These are phyloP conservation scores for Tinamus guttatus DNA, from an alignment of 2,113 vertebrate species.

Conservation along the genomic window DNA sequence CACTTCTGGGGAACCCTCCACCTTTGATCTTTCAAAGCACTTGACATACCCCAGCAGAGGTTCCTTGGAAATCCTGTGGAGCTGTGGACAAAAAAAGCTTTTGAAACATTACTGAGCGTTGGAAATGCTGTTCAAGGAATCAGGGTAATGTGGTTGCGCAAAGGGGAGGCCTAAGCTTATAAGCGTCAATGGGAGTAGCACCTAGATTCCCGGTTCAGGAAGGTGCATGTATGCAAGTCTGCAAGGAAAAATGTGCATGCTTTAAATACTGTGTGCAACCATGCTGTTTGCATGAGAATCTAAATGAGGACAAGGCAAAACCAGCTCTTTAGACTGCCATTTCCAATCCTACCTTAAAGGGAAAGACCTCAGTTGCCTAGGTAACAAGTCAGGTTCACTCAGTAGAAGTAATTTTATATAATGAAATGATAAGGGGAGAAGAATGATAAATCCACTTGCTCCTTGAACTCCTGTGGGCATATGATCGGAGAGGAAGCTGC, in stretches of 20 bases:
- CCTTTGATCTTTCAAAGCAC: neutral
- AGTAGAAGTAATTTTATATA: neutral
- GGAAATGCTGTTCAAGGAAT: neutral
- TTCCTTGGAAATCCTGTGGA: neutral
- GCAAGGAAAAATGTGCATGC: neutral
- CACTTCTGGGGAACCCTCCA: neutral
- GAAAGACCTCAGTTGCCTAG: neutral
- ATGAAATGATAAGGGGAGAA: neutral
- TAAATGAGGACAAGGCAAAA: neutral
- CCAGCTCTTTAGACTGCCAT: neutral
- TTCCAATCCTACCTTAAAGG: neutral
- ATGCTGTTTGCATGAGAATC: neutral
- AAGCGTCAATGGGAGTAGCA: neutral
- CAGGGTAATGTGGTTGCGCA: neutral
- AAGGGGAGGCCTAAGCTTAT: neutral
- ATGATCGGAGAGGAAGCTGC: neutral
- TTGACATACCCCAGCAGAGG: neutral
- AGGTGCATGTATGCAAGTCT: neutral
- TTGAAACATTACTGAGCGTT: neutral
- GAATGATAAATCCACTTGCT: neutral
- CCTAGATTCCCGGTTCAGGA: neutral
- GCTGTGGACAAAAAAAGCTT: neutral
- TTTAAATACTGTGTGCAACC: neutral
- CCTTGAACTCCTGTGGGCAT: neutral
- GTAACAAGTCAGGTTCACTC: neutral